Evolutionary conservation across 2,113 vertebrate species (phyloP).

Genomic region (Fregetta grallaria): DNA sequence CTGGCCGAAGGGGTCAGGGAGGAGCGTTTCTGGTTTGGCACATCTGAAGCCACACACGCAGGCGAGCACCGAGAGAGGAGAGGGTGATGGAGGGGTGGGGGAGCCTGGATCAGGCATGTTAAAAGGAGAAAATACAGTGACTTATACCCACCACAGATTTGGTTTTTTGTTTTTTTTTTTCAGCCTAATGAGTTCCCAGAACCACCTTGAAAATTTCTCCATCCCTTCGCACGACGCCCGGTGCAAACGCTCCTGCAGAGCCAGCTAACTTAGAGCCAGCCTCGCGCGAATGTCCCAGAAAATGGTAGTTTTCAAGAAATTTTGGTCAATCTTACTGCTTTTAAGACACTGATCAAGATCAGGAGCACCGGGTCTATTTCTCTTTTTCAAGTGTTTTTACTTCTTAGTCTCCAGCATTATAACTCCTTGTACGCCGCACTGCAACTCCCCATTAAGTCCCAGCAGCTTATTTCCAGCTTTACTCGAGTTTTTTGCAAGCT

Average conservation of each 20-base stretch:
- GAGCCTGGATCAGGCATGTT: fast-evolving
- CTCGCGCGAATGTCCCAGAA: background rate
- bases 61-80: fast-evolving
- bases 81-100: background rate
- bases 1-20: background rate
- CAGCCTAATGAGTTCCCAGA: background rate
- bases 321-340: background rate
- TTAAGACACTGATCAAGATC: background rate
- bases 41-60: fast-evolving
- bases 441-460: background rate
- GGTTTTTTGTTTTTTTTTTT: background rate
- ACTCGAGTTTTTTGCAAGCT: background rate
- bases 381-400: background rate
- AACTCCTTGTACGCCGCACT: background rate
- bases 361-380: background rate
- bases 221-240: fast-evolving
- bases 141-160: background rate
- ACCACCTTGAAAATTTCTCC: background rate
- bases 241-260: background rate
- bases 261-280: background rate
- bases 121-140: background rate
- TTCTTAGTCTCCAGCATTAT: background rate
- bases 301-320: background rate
- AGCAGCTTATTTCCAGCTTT: background rate
- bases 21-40: fast-evolving